Evolutionary conservation across 2,797 vertebrate species (phyloP).

Genomic region (Stomatorhinus walkeri): DNA sequence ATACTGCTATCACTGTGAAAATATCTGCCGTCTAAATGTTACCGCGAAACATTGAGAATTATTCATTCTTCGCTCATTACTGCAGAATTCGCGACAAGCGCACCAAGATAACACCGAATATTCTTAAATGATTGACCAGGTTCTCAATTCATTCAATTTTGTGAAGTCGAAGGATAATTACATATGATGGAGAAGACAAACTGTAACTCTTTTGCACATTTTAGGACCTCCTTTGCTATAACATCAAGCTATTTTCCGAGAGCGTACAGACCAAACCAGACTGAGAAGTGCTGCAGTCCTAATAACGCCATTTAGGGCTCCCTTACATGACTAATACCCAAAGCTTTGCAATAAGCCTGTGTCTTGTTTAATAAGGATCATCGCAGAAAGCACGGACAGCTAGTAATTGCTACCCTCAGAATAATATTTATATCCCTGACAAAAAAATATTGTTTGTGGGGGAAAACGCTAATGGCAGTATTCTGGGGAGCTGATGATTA

Average conservation of each 20-base stretch:
- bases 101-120: not conserved
- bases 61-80: not conserved
- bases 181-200: not conserved
- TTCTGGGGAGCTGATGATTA: not conserved
- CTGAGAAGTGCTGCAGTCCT: not conserved
- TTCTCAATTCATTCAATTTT: not conserved
- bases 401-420: not conserved
- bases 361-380: slow-evolving; percentile 39
- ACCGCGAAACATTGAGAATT: not conserved
- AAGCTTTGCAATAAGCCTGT: slow-evolving; percentile 35
- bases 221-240: not conserved
- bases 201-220: not conserved
- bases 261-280: not conserved
- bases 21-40: not conserved
- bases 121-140: not conserved
- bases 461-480: not conserved
- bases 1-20: not conserved
- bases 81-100: not conserved
- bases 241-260: not conserved
- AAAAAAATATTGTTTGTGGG: not conserved
- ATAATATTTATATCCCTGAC: not conserved
- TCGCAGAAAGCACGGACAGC: not conserved
- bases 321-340: slow-evolving; percentile 22
- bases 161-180: not conserved
- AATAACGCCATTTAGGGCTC: slow-evolving; percentile 28